Evolutionary conservation across 1,140 invertebrate species (phyloP).

Genomic region (Archegozetes longisetosus): DNA sequence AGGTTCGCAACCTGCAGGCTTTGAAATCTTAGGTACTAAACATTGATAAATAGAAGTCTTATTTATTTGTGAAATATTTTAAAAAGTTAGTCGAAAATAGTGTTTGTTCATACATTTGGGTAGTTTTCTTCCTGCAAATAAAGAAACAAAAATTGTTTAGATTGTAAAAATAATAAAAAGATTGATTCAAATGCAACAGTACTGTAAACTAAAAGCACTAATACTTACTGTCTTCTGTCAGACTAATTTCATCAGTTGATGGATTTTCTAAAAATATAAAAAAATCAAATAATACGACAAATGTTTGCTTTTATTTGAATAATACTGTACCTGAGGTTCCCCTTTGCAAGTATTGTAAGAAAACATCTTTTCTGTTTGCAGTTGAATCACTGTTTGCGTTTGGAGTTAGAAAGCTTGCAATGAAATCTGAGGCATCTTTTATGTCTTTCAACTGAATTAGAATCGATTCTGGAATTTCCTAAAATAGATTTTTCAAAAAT

Average conservation of each 20-base stretch:
- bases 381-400: neutral
- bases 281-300: no score
- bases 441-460: neutral
- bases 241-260: neutral
- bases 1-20: neutral
- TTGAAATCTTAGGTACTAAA: neutral
- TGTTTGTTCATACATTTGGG: neutral
- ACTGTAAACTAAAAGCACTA: no score
- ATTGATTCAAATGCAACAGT: neutral
- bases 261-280: neutral
- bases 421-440: neutral
- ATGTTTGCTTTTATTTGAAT: no score
- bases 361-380: neutral
- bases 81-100: no score
- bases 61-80: neutral
- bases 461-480: neutral
- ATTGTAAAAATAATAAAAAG: neutral
- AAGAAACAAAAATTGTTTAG: neutral
- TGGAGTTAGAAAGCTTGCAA: neutral
- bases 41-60: neutral
- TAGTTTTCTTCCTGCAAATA: neutral
- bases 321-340: neutral
- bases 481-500: neutral
- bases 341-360: neutral
- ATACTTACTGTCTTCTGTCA: neutral